Conservation (phyloP, 2,888 invertebrate genomes). For the Volucella zonaria region DNA sequence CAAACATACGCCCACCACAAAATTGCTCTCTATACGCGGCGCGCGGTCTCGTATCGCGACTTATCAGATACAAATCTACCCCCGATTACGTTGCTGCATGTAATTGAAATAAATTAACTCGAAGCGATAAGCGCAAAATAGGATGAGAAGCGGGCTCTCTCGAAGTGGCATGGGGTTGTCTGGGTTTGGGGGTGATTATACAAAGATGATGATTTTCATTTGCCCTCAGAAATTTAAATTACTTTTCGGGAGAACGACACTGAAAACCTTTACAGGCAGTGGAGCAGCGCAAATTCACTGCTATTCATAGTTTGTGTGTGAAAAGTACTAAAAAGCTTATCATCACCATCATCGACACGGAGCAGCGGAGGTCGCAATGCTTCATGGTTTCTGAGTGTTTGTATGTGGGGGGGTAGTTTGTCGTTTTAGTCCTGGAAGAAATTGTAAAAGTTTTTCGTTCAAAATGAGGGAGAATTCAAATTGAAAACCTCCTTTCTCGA, state of each 20-base stretch:
- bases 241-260: constrained; percentile 54
- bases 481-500: constrained; percentile 42
- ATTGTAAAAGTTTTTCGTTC: constrained; percentile 57
- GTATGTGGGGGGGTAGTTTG: constrained; percentile 15
- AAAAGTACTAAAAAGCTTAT: constrained; percentile 42
- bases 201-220: constrained; percentile 67
- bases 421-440: constrained; percentile 52
- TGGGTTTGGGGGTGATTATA: constrained; percentile 40
- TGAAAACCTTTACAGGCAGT: constrained; percentile 1
- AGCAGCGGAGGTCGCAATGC: neutral
- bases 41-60: constrained; percentile 29
- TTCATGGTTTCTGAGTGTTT: neutral
- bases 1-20: constrained; percentile 63
- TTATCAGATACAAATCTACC: constrained; percentile 64
- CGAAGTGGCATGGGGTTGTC: too few relatives aligned
- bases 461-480: constrained; percentile 58
- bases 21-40: neutral
- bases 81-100: constrained; percentile 66
- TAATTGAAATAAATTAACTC: constrained; percentile 74
- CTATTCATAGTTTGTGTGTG: constrained; percentile 26
- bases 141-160: neutral
- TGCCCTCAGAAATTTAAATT: constrained; percentile 66
- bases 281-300: neutral
- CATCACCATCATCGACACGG: constrained; percentile 30
- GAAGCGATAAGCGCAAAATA: constrained; percentile 57